Conservation (phyloP, 2,888 invertebrate species). For the Deroplatys truncata region DNA sequence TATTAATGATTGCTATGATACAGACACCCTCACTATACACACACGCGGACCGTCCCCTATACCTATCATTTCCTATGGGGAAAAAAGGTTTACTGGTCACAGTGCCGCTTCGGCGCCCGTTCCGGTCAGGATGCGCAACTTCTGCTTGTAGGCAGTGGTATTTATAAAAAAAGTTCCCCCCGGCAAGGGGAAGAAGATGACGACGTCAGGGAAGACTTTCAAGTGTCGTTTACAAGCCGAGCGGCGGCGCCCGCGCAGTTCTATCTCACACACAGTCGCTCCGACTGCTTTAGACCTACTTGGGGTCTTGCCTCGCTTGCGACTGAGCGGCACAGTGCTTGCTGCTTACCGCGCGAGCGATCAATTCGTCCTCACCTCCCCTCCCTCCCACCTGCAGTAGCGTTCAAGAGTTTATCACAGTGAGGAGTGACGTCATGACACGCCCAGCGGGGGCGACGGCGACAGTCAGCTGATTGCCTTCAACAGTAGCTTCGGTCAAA, state of each 20-base stretch:
- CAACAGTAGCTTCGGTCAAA: background rate
- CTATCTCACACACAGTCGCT: background rate
- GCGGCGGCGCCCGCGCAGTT: background rate
- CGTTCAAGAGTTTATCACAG: background rate
- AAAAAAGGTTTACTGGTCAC: background rate
- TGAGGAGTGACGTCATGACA: background rate
- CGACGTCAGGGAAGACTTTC: background rate
- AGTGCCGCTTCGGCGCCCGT: background rate
- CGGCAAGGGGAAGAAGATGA: background rate
- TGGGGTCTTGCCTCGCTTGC: background rate
- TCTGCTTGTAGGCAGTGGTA: background rate
- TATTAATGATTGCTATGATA: background rate
- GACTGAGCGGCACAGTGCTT: background rate
- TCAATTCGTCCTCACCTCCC: background rate
- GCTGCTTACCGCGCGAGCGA: background rate
- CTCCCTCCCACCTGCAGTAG: background rate
- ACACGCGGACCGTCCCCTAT: background rate
- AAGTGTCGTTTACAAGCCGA: background rate
- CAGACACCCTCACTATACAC: background rate
- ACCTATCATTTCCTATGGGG: background rate
- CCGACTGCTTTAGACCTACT: background rate
- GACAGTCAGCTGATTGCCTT: conserved; percentile 5
- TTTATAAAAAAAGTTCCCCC: background rate
- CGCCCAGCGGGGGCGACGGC: background rate
- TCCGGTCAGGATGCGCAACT: background rate